Evolutionary conservation across 2,113 vertebrate genomes (phyloP).

Genomic region (Aegithalos caudatus): DNA sequence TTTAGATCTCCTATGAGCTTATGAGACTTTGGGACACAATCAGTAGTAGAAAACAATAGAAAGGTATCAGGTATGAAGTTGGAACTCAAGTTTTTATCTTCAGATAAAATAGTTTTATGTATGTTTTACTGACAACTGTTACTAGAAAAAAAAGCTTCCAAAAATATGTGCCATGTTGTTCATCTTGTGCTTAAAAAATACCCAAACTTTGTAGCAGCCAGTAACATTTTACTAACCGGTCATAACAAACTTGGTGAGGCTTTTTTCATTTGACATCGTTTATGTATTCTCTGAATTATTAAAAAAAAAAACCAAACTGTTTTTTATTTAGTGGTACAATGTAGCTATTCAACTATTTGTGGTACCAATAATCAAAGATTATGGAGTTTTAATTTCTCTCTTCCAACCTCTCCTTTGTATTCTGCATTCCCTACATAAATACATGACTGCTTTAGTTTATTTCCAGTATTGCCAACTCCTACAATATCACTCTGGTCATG

Average conservation of each 20-base stretch:
- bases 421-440: not conserved
- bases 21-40: slow-evolving; percentile 37
- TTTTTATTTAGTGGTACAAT: not conserved
- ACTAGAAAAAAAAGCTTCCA: not conserved
- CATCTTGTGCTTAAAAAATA: not conserved
- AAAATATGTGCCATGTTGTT: not conserved
- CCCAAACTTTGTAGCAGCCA: not conserved
- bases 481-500: not conserved
- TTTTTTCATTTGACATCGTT: not conserved
- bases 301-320: not conserved
- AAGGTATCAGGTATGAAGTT: slow-evolving; percentile 71
- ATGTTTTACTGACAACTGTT: not conserved
- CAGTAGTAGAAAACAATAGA: slow-evolving; percentile 45
- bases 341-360: not conserved
- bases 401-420: not conserved
- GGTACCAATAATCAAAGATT: not conserved
- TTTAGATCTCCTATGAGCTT: slow-evolving; percentile 55
- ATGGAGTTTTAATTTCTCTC: not conserved
- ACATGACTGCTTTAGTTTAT: not conserved
- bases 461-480: not conserved
- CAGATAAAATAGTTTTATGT: not conserved
- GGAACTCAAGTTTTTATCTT: not conserved
- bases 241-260: not conserved
- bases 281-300: not conserved
- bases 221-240: not conserved